Evolutionary conservation across 2,113 vertebrate genomes (phyloP).

Genomic region (Enhydra lutris): DNA sequence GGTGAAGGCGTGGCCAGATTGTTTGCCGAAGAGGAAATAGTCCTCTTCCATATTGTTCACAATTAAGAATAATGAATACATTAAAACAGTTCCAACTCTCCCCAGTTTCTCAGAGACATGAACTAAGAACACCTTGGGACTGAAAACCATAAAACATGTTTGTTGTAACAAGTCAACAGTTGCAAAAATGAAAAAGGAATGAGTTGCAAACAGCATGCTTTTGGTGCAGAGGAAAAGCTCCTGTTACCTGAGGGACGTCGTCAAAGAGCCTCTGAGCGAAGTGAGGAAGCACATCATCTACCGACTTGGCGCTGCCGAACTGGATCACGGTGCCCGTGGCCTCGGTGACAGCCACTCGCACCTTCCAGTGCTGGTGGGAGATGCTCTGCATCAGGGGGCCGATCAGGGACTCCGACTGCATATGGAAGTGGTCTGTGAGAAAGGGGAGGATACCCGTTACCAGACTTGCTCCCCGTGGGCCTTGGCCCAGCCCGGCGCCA

Average conservation of each 20-base stretch:
- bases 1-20: too few relatives aligned
- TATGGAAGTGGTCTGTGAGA: conserved; percentile 91
- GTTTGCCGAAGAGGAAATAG: background rate
- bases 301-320: conserved; percentile 87
- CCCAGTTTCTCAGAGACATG: background rate
- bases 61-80: background rate
- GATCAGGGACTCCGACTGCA: conserved; percentile 94
- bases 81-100: background rate
- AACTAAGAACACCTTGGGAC: background rate
- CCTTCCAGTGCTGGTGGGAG: conserved; percentile 93
- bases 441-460: background rate
- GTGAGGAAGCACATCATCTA: conserved; percentile 95
- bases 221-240: background rate
- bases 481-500: background rate
- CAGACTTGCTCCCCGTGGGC: fast-evolving
- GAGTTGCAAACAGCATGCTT: background rate
- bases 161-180: fast-evolving
- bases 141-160: too few relatives aligned
- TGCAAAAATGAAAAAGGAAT: background rate
- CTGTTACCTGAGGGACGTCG: conserved; percentile 90
- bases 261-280: conserved; percentile 96
- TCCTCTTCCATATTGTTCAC: too few relatives aligned
- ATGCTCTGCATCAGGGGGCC: conserved; percentile 93
- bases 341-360: conserved; percentile 90
- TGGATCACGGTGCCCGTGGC: conserved; percentile 92